Evolutionary conservation across 2,797 vertebrate genomes (phyloP), one percentile per base, ranked within the genome.

Genomic region (Scolopax bukidnonensis): DNA sequence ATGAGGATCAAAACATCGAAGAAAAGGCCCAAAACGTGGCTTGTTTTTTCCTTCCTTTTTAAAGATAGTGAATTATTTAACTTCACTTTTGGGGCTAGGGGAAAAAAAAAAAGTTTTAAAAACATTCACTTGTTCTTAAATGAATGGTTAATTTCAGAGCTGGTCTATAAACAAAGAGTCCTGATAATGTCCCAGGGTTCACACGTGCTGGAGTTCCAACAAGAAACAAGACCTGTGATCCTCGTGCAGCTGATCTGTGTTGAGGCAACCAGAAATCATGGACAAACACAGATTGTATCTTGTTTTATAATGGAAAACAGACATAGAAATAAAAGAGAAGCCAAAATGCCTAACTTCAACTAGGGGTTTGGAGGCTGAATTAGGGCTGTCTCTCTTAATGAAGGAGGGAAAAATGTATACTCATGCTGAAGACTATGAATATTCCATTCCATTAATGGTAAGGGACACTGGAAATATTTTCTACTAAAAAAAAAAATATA

Each of bases 291-390:
- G 53, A 71, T 43, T 40, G 10, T 59, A 54, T 63, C 89, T 65
- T 38, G 21, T 21, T 76, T 93, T 88, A 24, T 54, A 95, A 84
- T 30, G 40, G 74, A 59, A 91, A 86, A 54, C 45, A 90, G 54
- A 11, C 30, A 53, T 13, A 81, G n/a, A 61, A 78, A 51, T 40
- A 40, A 86, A 63, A 5, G n/a, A 60, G 40, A 65, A 94, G 30
- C 16, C 24, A 40, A 81, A 25, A 56, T 23, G 17, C 24, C 7
- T 54, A 65, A 48, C 8, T 78, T 61, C 53, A 79, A 0, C 17
- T 10, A 5, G 11, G 9, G 20, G 25, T 27, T 28, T n/a, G 18
- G 21, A 51, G 19, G 40, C 16, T 91, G 56, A 59, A 33, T 77
- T 67, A 48, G 40, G 69, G 27, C 12, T 40, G 4, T 70, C 12